These are phyloP conservation scores for Fragum whitleyi DNA, from an alignment of 2,888 invertebrate species.

Conservation along the genomic window DNA sequence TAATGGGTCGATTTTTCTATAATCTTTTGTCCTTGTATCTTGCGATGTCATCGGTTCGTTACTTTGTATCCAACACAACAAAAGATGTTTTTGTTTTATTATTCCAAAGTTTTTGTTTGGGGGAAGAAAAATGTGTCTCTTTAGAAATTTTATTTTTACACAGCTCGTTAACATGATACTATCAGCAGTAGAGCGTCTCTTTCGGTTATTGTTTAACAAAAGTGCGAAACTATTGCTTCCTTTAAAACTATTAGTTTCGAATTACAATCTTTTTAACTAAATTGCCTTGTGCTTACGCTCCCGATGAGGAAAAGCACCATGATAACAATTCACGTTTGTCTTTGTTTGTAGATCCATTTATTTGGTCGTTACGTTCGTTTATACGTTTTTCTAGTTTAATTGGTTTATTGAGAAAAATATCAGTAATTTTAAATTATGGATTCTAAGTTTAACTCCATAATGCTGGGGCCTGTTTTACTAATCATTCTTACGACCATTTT, in stretches of 20 bases:
- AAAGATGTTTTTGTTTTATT: neutral
- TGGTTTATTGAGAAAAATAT: too few relatives aligned
- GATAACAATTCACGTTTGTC: too few relatives aligned
- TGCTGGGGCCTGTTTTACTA: too few relatives aligned
- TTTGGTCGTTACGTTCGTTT: too few relatives aligned
- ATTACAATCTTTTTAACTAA: neutral
- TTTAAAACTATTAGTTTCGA: neutral
- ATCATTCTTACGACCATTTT: too few relatives aligned
- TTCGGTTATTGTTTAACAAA: neutral
- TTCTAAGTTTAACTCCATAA: too few relatives aligned
- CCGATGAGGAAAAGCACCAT: too few relatives aligned
- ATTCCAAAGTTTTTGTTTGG: neutral
- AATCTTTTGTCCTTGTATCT: slow-evolving; percentile 3
- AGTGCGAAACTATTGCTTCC: neutral
- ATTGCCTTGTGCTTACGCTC: too few relatives aligned
- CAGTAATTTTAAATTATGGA: too few relatives aligned
- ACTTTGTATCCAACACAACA: neutral
- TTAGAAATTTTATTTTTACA: neutral
- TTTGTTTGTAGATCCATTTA: too few relatives aligned
- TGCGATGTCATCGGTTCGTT: neutral
- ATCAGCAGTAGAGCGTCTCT: neutral
- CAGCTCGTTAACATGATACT: neutral
- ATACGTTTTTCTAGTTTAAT: too few relatives aligned
- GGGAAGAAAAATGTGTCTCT: neutral
- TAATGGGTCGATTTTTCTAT: neutral